Percentiles rank a stretch among this genome's conserved stretches.
phyloP scores from a whole-genome alignment of 2,888 invertebrate genomes.

The Panzeria rudis region DNA sequence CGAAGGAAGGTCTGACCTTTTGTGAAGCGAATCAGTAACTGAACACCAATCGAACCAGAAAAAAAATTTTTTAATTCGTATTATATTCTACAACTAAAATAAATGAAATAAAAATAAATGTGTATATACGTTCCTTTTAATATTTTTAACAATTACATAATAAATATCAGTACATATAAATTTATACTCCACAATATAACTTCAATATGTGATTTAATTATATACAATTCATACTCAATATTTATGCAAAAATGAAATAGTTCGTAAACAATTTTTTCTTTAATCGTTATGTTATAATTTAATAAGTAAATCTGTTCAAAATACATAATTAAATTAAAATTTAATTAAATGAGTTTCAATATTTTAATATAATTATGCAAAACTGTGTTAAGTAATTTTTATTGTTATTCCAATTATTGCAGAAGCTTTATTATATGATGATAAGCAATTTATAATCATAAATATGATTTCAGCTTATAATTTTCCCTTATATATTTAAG shows the following conservation, averaged over 20 bases:
- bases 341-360: not conserved
- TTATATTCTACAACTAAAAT: too few relatives aligned
- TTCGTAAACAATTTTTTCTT: not conserved
- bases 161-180: too few relatives aligned
- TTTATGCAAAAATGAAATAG: not conserved
- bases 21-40: too few relatives aligned
- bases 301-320: not conserved
- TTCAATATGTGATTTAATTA: not conserved
- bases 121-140: too few relatives aligned
- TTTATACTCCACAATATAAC: not conserved
- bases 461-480: not conserved
- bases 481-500: too few relatives aligned
- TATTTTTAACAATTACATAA: too few relatives aligned
- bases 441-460: not conserved
- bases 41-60: too few relatives aligned
- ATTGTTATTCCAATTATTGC: not conserved
- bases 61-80: too few relatives aligned
- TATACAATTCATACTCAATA: not conserved
- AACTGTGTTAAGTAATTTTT: not conserved
- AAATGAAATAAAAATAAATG: too few relatives aligned
- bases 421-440: too few relatives aligned
- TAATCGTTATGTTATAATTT: not conserved
- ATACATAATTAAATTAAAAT: not conserved
- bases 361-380: slow-evolving; percentile 3
- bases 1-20: too few relatives aligned